A percentile compares a stretch with the other conserved stretches of the same genome.
Conservation (phyloP, 2,113 vertebrate genomes). For the Echinops telfairi region DNA sequence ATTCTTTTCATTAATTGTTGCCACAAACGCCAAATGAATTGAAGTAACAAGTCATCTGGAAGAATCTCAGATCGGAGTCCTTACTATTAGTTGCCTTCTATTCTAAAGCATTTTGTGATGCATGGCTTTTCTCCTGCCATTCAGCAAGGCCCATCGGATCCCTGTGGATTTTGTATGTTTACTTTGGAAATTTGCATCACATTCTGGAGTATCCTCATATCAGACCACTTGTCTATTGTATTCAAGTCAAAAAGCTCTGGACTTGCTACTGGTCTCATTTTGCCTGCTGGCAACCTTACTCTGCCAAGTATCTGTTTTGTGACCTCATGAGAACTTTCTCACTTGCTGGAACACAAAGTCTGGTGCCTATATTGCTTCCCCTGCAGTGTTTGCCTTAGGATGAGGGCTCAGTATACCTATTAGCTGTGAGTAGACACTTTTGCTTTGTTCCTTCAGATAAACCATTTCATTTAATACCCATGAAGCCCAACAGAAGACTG, state of each 20-base stretch:
- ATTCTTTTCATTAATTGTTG: not conserved
- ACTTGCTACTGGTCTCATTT: not conserved
- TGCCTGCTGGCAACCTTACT: too few species aligned
- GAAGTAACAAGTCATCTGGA: conserved; percentile 8
- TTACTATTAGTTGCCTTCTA: not conserved
- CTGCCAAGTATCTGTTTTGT: rapidly evolving
- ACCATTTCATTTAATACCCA: conserved; percentile 31
- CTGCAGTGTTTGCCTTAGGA: not conserved
- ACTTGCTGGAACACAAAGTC: not conserved
- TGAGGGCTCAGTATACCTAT: not conserved
- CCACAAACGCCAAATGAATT: conserved; percentile 1
- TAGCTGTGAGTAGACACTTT: conserved; percentile 33
- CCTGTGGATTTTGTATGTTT: not conserved
- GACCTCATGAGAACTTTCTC: not conserved
- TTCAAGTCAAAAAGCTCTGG: not conserved
- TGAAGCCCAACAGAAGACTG: conserved; percentile 54
- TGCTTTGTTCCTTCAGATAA: conserved; percentile 51
- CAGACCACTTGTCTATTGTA: not conserved
- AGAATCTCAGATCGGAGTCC: not conserved
- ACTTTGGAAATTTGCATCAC: not conserved
- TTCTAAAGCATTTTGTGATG: not conserved
- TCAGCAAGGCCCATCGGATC: not conserved
- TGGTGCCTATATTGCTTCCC: rapidly evolving
- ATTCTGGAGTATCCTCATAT: not conserved
- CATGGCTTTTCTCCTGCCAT: not conserved